Evolutionary conservation across 2,888 invertebrate genomes (phyloP).

Genomic region (Chymomyza caudatula): DNA sequence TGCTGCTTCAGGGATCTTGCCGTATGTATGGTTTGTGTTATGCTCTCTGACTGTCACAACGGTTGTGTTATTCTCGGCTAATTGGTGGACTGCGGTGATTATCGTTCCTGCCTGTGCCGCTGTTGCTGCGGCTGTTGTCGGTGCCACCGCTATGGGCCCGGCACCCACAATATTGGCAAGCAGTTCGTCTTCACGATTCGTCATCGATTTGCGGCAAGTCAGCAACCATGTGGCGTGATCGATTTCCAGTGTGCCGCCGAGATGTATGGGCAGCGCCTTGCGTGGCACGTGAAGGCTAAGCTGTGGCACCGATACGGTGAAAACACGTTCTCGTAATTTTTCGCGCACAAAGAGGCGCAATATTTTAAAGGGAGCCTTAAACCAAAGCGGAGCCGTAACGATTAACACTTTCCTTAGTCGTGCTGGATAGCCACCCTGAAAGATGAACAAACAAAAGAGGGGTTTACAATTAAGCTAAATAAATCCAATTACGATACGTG

Average conservation of each 20-base stretch:
- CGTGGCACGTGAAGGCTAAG: slow-evolving; percentile 92
- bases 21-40: background rate
- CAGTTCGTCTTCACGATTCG: slow-evolving; percentile 83
- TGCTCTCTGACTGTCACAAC: slow-evolving; percentile 45
- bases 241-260: slow-evolving; percentile 91
- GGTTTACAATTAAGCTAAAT: background rate
- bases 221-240: slow-evolving; percentile 94
- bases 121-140: slow-evolving; percentile 15
- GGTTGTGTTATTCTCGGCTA: slow-evolving; percentile 47
- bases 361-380: slow-evolving; percentile 98
- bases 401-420: slow-evolving; percentile 97
- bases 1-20: slow-evolving; percentile 57
- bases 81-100: slow-evolving; percentile 59
- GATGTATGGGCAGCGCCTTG: slow-evolving; percentile 90
- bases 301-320: slow-evolving; percentile 94
- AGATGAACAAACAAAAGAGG: slow-evolving; percentile 44
- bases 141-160: slow-evolving; percentile 18
- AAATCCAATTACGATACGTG: background rate
- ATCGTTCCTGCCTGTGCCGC: slow-evolving; percentile 65
- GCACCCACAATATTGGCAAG: slow-evolving; percentile 78
- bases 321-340: slow-evolving; percentile 96
- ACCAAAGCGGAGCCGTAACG: slow-evolving; percentile 98
- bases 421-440: slow-evolving; percentile 97
- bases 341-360: slow-evolving; percentile 95
- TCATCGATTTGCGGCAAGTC: slow-evolving; percentile 89